phyloP scores from a whole-genome alignment of 2,888 invertebrate genomes.

The Lasioglossum lativentre region DNA sequence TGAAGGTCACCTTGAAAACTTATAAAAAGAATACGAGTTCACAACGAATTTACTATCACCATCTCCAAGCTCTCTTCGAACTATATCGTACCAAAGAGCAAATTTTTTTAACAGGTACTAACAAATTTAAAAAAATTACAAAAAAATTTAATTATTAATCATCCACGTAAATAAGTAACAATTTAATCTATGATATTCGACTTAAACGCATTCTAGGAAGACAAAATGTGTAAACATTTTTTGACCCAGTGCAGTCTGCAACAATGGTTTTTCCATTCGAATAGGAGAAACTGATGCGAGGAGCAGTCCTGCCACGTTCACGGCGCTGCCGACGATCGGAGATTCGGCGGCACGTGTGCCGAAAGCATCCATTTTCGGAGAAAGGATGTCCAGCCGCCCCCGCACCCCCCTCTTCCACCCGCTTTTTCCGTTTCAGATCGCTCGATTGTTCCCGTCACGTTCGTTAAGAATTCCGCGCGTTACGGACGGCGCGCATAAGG shows the following conservation, averaged over 20 bases:
- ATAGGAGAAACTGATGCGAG: not conserved
- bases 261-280: slow-evolving; percentile 2
- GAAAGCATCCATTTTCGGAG: slow-evolving; percentile 24
- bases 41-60: too few relatives aligned
- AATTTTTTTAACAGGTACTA: too few relatives aligned
- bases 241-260: not conserved
- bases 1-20: too few relatives aligned
- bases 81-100: too few relatives aligned
- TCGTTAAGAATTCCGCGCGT: slow-evolving; percentile 66
- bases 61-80: too few relatives aligned
- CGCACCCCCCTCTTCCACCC: not conserved
- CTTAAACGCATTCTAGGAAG: not conserved
- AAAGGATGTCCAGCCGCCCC: slow-evolving; percentile 25
- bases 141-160: too few relatives aligned
- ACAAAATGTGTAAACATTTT: not conserved
- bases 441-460: slow-evolving; percentile 71
- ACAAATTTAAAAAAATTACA: too few relatives aligned
- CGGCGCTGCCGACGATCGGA: not conserved
- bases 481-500: slow-evolving; percentile 53
- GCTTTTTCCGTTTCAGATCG: slow-evolving; percentile 31
- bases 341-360: slow-evolving; percentile 4
- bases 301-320: slow-evolving; percentile 15
- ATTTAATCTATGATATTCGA: too few relatives aligned
- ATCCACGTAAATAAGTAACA: too few relatives aligned
- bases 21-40: too few relatives aligned